Base-by-base conservation (phyloP, 2,113 vertebrate genomes). In the Dascyllus trimaculatus region DNA sequence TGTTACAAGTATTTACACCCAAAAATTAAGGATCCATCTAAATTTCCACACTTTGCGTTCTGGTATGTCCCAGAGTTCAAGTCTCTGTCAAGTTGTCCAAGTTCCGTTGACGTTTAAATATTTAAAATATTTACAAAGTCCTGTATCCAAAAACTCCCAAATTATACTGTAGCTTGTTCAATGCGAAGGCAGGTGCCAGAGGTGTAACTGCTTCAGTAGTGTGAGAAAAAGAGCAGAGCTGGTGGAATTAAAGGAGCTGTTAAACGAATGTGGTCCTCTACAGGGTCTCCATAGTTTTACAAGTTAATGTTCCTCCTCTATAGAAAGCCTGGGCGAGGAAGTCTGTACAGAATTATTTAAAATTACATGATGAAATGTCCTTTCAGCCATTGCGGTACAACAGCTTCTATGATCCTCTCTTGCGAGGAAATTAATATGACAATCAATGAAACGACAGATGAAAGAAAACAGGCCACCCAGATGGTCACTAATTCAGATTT, bases 101-200 rank as follows among this genome's bases (percentile, higher is more conserved):
- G 86, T 80, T 89, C 78, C 75, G 74, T 81, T 85, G 77, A 75
- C 82, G 83, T 91, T 94, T 97, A 96, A 98, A 96, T 98, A 96
- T 97, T 96, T 97, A 96, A 98, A 95, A 97, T 97, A 97, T 98
- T 95, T 97, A 96, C 95, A 96, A 91, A 94, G 95, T 96, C 95
- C 95, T 92, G 93, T 95, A 94, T 92, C 90, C 94, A 96, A 96
- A 95, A 95, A 95, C 95, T 93, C 92, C 91, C 94, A 91, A 94
- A 92, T 89, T 74, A 80, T 71, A 85, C 63, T 85, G 84, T 81
- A 73, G 81, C 80, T 85, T 85, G 84, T 84, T 81, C 78, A 70
- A 88, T 56, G 80, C 74, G 72, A 77, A 84, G 80, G 83, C 79
- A 69, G 86, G 74, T 35, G 82, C 75, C 81, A 69, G 72, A 92